These are phyloP conservation scores for Sterrhoptilus dennistouni DNA, from an alignment of 2,113 vertebrate genomes.

Conservation along the genomic window DNA sequence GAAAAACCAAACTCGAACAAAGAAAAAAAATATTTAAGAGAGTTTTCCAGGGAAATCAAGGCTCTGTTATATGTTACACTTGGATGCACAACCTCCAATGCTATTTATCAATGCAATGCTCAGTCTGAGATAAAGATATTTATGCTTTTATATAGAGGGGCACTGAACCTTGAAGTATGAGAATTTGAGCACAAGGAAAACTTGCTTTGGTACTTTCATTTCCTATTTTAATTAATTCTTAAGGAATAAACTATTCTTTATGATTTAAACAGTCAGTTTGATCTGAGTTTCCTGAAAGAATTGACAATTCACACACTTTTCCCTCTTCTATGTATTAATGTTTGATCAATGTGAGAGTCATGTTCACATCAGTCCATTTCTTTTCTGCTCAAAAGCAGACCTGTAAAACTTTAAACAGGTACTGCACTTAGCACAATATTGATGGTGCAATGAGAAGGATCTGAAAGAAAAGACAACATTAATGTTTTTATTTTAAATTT, in stretches of 20 bases:
- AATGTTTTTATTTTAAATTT: too few species aligned
- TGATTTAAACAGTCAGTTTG: background rate
- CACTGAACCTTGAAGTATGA: background rate
- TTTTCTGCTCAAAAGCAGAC: background rate
- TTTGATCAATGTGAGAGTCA: background rate
- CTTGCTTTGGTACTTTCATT: background rate
- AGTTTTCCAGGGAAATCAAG: background rate
- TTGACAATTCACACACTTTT: background rate
- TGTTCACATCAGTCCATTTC: background rate
- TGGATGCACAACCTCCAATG: background rate
- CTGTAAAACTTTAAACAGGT: background rate
- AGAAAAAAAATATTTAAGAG: background rate
- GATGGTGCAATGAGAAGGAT: background rate
- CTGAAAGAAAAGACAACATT: background rate
- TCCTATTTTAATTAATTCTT: background rate
- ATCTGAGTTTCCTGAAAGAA: background rate
- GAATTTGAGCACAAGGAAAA: background rate
- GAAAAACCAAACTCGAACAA: background rate
- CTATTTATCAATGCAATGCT: background rate
- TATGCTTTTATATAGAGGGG: background rate
- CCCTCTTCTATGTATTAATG: background rate
- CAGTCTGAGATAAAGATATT: background rate
- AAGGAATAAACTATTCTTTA: background rate
- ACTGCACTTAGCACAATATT: background rate
- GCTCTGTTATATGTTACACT: background rate